phyloP scores from a whole-genome alignment of 1,140 invertebrate genomes.

The Hydropsyche tenuis region DNA sequence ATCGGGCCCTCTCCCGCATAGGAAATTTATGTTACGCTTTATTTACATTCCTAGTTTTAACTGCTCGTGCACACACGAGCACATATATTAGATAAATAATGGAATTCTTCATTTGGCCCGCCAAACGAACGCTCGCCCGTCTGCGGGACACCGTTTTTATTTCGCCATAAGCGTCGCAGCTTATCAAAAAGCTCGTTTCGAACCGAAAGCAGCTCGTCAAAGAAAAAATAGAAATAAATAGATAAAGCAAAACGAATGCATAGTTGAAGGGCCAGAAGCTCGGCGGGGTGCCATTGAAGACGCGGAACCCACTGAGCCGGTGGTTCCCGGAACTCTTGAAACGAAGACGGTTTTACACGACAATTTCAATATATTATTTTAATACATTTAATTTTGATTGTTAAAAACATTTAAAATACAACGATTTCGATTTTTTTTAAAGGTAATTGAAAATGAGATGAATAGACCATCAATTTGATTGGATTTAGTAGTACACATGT shows the following conservation, averaged over 20 bases:
- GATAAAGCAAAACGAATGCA: constrained; percentile 16
- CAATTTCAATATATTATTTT: no score
- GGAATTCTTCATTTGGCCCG: not conserved
- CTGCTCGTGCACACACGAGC: no score
- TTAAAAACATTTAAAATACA: no score
- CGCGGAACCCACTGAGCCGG: not conserved
- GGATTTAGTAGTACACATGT: no score
- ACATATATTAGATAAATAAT: not conserved
- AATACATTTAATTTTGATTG: no score
- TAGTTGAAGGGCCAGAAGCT: constrained; percentile 27
- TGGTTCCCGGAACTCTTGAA: constrained; percentile 33
- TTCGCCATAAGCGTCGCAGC: constrained; percentile 12
- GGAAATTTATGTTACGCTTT: not conserved
- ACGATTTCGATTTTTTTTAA: no score
- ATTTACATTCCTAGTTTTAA: not conserved
- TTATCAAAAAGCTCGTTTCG: constrained; percentile 23
- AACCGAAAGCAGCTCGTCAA: not conserved
- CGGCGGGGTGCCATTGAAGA: constrained; percentile 25
- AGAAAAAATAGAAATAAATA: constrained; percentile 12
- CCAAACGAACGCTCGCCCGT: no score
- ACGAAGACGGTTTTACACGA: not conserved
- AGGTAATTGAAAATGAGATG: no score
- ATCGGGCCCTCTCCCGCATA: no score
- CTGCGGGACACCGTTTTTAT: not conserved
- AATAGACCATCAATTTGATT: no score